phyloP scores from a whole-genome alignment of 2,797 vertebrate species.

The Thunnus albacares region DNA sequence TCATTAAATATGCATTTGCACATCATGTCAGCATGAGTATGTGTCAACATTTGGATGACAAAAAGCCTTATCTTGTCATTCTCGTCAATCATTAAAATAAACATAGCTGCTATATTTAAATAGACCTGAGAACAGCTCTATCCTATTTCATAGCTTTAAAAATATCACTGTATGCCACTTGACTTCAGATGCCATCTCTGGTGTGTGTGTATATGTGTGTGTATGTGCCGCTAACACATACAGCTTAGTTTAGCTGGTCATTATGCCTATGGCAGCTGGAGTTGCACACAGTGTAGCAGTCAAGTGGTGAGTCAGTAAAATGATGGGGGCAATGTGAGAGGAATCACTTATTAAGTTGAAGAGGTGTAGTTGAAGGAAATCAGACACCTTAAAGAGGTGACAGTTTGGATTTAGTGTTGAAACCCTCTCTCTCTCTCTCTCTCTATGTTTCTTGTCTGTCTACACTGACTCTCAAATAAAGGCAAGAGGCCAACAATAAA shows the following conservation, averaged over 20 bases:
- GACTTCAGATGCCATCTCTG: slow-evolving; percentile 24
- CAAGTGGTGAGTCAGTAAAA: slow-evolving; percentile 54
- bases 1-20: slow-evolving; percentile 66
- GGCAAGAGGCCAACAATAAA: too few relatives aligned
- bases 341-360: slow-evolving; percentile 50
- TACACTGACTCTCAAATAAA: too few relatives aligned
- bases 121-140: slow-evolving; percentile 13
- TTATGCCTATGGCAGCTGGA: slow-evolving; percentile 60
- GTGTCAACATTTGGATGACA: slow-evolving; percentile 51
- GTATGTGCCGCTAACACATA: slow-evolving; percentile 4
- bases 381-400: not conserved
- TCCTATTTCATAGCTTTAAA: not conserved
- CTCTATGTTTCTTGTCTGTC: not conserved
- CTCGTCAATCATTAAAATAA: slow-evolving; percentile 43
- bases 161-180: slow-evolving; percentile 20
- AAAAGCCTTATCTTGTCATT: slow-evolving; percentile 48
- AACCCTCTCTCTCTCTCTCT: not conserved
- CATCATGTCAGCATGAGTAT: slow-evolving; percentile 51
- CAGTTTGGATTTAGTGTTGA: not conserved
- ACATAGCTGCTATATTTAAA: slow-evolving; percentile 34
- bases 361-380: not conserved
- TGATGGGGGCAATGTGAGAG: slow-evolving; percentile 48
- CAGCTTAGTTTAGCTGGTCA: slow-evolving; percentile 46
- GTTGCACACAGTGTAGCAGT: slow-evolving; percentile 43
- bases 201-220: not conserved